Percentiles rank a stretch among this genome's conserved stretches.
These are phyloP conservation scores for Drosophila malerkotliana DNA, from an alignment of 1,140 invertebrate species.

Conservation along the genomic window DNA sequence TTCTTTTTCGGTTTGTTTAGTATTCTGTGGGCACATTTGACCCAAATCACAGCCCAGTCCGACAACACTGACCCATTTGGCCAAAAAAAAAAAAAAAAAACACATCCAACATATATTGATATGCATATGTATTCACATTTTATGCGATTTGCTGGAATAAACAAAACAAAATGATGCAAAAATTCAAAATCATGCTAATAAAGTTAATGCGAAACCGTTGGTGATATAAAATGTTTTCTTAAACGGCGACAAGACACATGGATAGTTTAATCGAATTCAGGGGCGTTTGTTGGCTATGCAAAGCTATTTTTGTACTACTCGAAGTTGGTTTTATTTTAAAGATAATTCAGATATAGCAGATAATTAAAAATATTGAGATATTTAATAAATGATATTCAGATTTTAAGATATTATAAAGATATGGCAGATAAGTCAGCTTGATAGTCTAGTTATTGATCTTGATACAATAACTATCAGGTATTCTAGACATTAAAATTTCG, in stretches of 20 bases:
- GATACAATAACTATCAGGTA: no score
- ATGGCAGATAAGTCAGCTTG: no score
- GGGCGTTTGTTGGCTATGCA: neutral
- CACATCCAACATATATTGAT: constrained; percentile 13
- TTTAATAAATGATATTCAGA: no score
- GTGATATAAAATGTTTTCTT: constrained; percentile 3
- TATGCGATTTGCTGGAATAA: constrained; percentile 21
- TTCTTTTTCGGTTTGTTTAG: constrained; percentile 44
- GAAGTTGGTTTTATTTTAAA: no score
- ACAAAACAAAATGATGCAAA: constrained; percentile 25
- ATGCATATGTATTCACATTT: constrained; percentile 30
- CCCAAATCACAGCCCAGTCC: constrained; percentile 63
- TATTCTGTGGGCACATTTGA: constrained; percentile 70
- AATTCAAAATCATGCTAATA: constrained; percentile 10
- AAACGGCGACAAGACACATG: neutral
- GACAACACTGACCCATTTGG: constrained; percentile 72
- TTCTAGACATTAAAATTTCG: no score
- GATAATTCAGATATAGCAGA: no score
- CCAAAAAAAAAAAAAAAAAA: constrained; percentile 7
- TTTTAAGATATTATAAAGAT: no score
- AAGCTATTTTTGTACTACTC: neutral
- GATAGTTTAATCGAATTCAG: neutral
- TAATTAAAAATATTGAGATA: no score
- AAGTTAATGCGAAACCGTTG: neutral
- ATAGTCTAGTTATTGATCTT: no score